These are phyloP conservation scores for Naso thynnoides DNA, from an alignment of 2,797 vertebrate species.

Conservation along the genomic window DNA sequence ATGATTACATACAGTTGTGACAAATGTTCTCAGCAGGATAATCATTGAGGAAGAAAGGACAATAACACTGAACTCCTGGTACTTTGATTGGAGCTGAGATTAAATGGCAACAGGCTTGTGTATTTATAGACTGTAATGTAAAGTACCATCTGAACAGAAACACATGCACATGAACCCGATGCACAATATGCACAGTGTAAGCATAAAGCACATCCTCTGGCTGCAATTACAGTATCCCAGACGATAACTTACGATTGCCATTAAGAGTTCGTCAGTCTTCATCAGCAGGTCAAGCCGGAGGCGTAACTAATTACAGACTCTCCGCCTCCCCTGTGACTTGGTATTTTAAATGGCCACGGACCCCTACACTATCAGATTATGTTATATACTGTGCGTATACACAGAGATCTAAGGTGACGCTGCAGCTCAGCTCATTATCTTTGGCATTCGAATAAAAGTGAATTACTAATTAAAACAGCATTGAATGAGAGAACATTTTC, in stretches of 20 bases:
- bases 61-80: constrained; percentile 25
- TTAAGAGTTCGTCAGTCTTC: constrained; percentile 53
- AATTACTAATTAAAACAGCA: constrained; percentile 64
- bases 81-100: constrained; percentile 31
- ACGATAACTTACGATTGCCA: constrained; percentile 49
- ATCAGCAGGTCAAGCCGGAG: constrained; percentile 69
- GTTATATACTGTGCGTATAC: constrained; percentile 50
- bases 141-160: constrained; percentile 13
- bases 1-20: constrained; percentile 16
- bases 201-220: constrained; percentile 39
- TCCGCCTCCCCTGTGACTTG: constrained; percentile 50
- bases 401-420: constrained; percentile 57
- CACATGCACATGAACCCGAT: not conserved
- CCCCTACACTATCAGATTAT: constrained; percentile 38
- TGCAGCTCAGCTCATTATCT: constrained; percentile 55
- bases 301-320: constrained; percentile 64
- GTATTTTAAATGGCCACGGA: constrained; percentile 62
- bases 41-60: constrained; percentile 6
- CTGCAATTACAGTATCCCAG: constrained; percentile 61
- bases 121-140: constrained; percentile 25
- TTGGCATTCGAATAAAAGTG: constrained; percentile 64
- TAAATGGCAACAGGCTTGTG: constrained; percentile 21
- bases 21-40: constrained; percentile 22
- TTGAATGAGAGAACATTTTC: constrained; percentile 60
- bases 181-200: constrained; percentile 8